A percentile compares a stretch with the other conserved stretches of the same genome.
phyloP scores from a whole-genome alignment of 2,113 vertebrate species.

The Diadophis punctatus region DNA sequence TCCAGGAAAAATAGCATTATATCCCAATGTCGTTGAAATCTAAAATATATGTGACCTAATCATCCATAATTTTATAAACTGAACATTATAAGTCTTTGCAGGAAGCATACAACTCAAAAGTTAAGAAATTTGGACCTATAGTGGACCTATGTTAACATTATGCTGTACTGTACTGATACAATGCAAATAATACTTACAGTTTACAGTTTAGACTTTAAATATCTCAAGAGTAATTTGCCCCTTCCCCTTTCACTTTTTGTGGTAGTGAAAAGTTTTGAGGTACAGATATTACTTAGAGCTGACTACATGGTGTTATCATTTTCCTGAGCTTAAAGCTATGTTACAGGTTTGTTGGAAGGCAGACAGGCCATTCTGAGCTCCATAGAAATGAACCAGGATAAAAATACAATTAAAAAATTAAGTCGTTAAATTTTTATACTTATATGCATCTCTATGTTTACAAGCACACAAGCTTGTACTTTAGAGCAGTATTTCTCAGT shows the following conservation, averaged over 20 bases:
- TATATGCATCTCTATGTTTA: neutral
- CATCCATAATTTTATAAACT: neutral
- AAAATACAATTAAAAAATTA: neutral
- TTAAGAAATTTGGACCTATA: neutral
- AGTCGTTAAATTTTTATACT: neutral
- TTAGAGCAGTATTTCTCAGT: neutral
- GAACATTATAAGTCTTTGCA: rapidly evolving
- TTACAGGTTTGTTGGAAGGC: neutral
- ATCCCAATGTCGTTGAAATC: neutral
- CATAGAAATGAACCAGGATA: neutral
- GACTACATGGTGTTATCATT: neutral
- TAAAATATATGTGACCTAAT: neutral
- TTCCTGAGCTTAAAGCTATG: neutral
- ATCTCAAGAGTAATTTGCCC: neutral
- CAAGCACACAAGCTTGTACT: neutral
- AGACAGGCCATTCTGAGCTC: neutral
- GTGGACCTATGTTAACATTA: neutral
- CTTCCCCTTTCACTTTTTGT: neutral
- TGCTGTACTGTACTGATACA: neutral
- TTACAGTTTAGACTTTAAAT: neutral
- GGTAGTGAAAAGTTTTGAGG: neutral
- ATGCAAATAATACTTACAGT: neutral
- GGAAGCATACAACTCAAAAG: slow-evolving; percentile 18
- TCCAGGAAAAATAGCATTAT: neutral
- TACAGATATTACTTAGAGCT: neutral